phyloP scores from a whole-genome alignment of 2,797 vertebrate genomes.

The Mareca strepera region DNA sequence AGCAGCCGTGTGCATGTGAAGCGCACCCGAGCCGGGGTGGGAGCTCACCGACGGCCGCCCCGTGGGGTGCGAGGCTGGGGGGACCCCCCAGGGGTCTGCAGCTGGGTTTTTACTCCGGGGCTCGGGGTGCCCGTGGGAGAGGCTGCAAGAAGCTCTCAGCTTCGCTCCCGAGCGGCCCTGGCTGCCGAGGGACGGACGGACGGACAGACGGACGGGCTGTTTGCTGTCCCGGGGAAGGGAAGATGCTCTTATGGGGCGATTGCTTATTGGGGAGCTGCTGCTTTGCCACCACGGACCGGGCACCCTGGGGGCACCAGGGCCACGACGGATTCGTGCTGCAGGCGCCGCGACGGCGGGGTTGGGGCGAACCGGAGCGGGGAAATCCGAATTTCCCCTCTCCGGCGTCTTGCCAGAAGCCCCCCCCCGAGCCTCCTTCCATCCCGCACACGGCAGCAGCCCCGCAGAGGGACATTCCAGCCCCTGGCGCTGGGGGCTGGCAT shows the following conservation, averaged over 20 bases:
- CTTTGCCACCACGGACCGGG: neutral
- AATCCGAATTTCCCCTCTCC: neutral
- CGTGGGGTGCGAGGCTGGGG: neutral
- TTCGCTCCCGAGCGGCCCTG: neutral
- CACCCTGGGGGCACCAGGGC: neutral
- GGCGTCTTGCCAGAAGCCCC: neutral
- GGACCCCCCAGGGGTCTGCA: rapidly evolving
- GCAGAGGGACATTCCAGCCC: neutral
- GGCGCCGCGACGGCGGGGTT: slow-evolving; percentile 3
- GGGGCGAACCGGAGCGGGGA: neutral
- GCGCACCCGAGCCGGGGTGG: neutral
- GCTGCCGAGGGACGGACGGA: neutral
- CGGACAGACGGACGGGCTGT: neutral
- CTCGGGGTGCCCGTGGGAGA: neutral
- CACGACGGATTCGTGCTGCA: neutral
- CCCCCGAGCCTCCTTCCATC: neutral
- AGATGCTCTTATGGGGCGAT: neutral
- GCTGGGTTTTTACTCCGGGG: neutral
- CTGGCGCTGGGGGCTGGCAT: neutral
- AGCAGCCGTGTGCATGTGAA: neutral
- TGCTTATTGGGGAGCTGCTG: neutral
- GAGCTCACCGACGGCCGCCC: neutral
- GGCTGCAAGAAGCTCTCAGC: neutral
- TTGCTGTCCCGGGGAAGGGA: neutral
- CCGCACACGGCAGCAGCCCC: neutral